phyloP scores from a whole-genome alignment of 2,113 vertebrate genomes.

The Gila orcuttii region DNA sequence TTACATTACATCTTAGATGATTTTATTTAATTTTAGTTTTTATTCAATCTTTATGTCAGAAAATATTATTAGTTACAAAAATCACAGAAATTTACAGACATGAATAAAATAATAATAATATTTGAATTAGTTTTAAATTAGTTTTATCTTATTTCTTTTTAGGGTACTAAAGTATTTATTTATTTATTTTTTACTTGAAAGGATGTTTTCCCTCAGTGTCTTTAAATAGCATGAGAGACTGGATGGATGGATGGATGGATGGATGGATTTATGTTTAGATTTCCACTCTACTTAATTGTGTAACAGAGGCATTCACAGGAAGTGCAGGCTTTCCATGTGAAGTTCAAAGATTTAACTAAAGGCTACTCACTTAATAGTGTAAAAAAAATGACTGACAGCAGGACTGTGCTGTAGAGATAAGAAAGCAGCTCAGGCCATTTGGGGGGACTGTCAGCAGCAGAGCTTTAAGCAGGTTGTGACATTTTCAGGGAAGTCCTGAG shows the following conservation, averaged over 20 bases:
- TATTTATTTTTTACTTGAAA: no score
- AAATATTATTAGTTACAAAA: no score
- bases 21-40: no score
- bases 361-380: slow-evolving; percentile 17
- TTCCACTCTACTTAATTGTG: neutral
- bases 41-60: no score
- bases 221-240: neutral
- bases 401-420: slow-evolving; percentile 44
- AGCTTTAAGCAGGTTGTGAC: slow-evolving; percentile 36
- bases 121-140: no score
- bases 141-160: no score
- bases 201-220: no score
- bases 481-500: slow-evolving; percentile 46
- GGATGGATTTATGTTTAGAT: neutral
- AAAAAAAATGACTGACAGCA: slow-evolving; percentile 32
- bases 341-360: slow-evolving; percentile 12
- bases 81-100: no score
- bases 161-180: no score
- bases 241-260: no score
- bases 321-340: neutral
- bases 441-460: slow-evolving; percentile 31
- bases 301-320: neutral
- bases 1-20: no score
- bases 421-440: slow-evolving; percentile 33
- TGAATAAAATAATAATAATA: no score